Base-by-base conservation (phyloP, 2,888 invertebrate genomes). In the Tetropium fuscum region DNA sequence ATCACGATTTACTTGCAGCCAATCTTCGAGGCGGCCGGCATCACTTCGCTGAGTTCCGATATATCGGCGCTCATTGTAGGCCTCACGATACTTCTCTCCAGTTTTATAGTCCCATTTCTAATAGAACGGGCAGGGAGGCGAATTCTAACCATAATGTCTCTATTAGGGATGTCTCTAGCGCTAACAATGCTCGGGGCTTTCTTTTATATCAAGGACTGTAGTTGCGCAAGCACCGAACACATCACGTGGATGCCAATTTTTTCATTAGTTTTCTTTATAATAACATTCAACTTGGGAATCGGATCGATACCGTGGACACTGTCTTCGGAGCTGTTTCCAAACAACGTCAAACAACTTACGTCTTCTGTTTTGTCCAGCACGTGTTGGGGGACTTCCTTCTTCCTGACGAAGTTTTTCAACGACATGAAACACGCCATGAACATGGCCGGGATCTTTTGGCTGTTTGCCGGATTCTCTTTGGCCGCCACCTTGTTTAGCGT, bases 231-330 rank as follows among this genome's bases (percentile, higher is more conserved):
- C 0, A 55, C 62, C 3, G 57, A 47, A 7, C 79, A 73, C 8
- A 83, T 92, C 41, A 79, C 84, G 0, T 92, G 90, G 88, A 78
- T 94, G 30, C 94, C 94, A 0, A 85, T 94, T 7, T 78, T 87
- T 3, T 88, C 91, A 0, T 80, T 94, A 41, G 85, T 93, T 1
- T 71, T 90, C 10, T 94, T 89, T 82, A 91, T 93, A 60, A 82
- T 89, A 47, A 87, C 89, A 0, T 76, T 68, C 61, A 32, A 75
- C 84, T 57, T 71, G 6, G 87, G 87, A 0, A 87, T 91, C 49
- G 93, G 95, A 1, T 91, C 93, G 0, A 80, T 92, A 20, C 91
- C 92, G 0, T 92, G 93, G 92, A 89, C 92, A 2, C 0, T 88
- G 90, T 45, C 87, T 90, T 88, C 91, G 0, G 93, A 94, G 78